Base-by-base conservation (phyloP, 37 sponge, comb jelly and placozoan species). In the Aphrocallistes beatrix region DNA sequence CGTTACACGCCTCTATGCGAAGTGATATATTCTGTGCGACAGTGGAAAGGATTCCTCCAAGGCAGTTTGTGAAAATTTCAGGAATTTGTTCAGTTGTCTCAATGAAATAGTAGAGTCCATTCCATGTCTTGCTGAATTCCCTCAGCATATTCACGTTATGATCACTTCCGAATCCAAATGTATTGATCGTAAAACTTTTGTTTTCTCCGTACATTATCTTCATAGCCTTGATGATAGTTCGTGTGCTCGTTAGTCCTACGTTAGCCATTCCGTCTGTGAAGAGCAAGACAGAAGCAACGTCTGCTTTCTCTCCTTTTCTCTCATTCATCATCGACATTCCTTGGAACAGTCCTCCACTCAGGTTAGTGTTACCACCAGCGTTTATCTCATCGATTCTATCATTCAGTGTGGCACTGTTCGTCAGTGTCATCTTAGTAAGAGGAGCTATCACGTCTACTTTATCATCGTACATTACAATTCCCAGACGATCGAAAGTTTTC, bases 221-320 rank as follows among this genome's bases (percentile, higher is more conserved):
- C 92, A 94, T 94, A 23, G 88, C 85, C 34, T 39, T 87, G 34
- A 94, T 34, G 32, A 95, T 95, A 3, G 83, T 88, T 0, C 84
- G 85, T 38, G 51, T 84, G 19, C 21, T 51, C 0, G 87, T 89
- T 50, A 93, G 81, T 0, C 96, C 93, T 21, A 39, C 37, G 51
- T 93, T 93, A 25, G 96, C 96, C 37, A 89, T 81, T 19, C 96
- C 96, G 84, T 95, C 96, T 37, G 96, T 95, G 48, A 95, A 69
- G 51, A 95, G 89, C 1, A 95, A 88, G 10, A 95, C 92, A 13
- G 96, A 93, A 49, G 91, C 90, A 13, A 95, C 96, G 38, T 93
- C 32, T 23, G 92, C 92, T 82, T 84, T 92, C 42, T 28, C 37
- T 30, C 10, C 34, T 3, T 60, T 30, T 13, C 75, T 60, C 3